These are phyloP conservation scores for Agonopterix heracliana DNA, from an alignment of 2,888 invertebrate genomes.

Conservation along the genomic window DNA sequence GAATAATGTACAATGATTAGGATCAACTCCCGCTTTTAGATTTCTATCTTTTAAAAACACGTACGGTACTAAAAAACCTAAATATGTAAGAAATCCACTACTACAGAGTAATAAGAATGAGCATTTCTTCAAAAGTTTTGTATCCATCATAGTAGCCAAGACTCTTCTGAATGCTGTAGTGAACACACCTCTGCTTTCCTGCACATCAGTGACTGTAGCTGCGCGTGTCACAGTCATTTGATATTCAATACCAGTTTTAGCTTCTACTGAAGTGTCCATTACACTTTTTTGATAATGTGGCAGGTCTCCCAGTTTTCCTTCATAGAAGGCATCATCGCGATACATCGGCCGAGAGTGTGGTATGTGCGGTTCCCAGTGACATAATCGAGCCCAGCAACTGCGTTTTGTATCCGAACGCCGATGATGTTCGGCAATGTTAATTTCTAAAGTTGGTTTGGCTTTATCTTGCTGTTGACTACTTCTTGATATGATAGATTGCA, in stretches of 20 bases:
- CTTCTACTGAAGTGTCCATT: slow-evolving; percentile 32
- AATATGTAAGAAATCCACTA: slow-evolving; percentile 44
- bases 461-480: slow-evolving; percentile 31
- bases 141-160: slow-evolving; percentile 65
- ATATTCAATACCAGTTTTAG: slow-evolving; percentile 60
- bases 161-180: slow-evolving; percentile 59
- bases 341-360: slow-evolving; percentile 59
- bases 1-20: slow-evolving; percentile 43
- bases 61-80: slow-evolving; percentile 57
- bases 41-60: slow-evolving; percentile 53
- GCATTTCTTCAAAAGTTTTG: slow-evolving; percentile 40
- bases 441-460: slow-evolving; percentile 29
- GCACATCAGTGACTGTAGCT: slow-evolving; percentile 50
- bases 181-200: slow-evolving; percentile 50
- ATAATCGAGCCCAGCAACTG: slow-evolving; percentile 45
- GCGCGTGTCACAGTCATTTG: slow-evolving; percentile 64
- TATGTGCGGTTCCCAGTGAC: slow-evolving; percentile 43
- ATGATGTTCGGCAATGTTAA: slow-evolving; percentile 14
- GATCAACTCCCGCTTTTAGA: slow-evolving; percentile 37
- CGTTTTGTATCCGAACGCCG: slow-evolving; percentile 21
- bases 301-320: slow-evolving; percentile 48
- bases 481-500: slow-evolving; percentile 50
- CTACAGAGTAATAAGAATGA: slow-evolving; percentile 46
- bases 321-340: slow-evolving; percentile 64
- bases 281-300: slow-evolving; percentile 57